Base-by-base conservation (phyloP, 2,888 invertebrate species). In the Parnassius apollo region DNA sequence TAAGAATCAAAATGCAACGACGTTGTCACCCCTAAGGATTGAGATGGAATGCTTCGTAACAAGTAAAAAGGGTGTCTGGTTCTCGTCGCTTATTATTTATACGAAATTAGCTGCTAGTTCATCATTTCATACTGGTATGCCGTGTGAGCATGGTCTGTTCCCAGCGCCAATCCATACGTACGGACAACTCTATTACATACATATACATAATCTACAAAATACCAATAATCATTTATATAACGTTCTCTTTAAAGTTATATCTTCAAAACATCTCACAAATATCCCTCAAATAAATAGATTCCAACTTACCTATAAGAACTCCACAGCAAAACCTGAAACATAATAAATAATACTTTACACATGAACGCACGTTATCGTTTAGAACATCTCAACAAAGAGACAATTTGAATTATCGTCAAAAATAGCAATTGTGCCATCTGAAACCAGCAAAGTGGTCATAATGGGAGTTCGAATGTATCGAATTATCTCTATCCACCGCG, bases 261-360 rank as follows among this genome's bases (percentile, higher is more conserved):
- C 25, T 3, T 25, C 35, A 35, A 35, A 1, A 35, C 4, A 1
- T 35, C 4, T 1, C 35, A 4, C 7, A 35, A 35, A 35, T 35
- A 35, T 7, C 35, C 35, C 0, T 25, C 35, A 35, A 35, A 46
- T 45, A 18, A 55, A 11, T 18, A 18, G 10, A 13, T 42, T 1
- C 22, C n/a, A 42, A 57, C 65, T 63, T 45, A 63, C 65, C 59
- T 49, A 42, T 49, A 42, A 48, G 49, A 57, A 57, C 18, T n/a
- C 45, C 22, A 45, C 45, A 48, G 51, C 55, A 66, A 56, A 8
- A 9, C 9, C 66, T 66, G 66, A 61, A 62, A 45, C 25, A 54
- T 52, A 48, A 52, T 35, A 18, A 48, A 25, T 1, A 56, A 56
- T 45, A 42, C 7, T 22, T 18, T 22, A 25, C 56, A 46, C 18